A percentile compares a stretch with the other conserved stretches of the same genome.
Evolutionary conservation across 2,797 vertebrate species (phyloP).

Genomic region (Orestias chungarensis): DNA sequence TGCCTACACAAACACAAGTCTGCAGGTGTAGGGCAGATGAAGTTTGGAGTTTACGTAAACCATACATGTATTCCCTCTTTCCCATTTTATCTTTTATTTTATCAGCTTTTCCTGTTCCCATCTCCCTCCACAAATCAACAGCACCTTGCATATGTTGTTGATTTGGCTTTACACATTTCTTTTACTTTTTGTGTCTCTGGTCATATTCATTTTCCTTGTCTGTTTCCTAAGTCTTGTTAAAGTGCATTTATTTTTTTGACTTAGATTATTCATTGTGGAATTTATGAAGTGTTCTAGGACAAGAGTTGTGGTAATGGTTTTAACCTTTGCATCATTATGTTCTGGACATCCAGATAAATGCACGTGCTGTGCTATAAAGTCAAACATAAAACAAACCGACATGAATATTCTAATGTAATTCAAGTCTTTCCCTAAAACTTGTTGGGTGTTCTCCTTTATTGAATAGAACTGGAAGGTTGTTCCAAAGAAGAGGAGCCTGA

Average conservation of each 20-base stretch:
- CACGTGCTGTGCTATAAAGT: neutral
- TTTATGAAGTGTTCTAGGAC: neutral
- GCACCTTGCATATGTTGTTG: conserved; percentile 23
- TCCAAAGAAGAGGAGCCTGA: no score
- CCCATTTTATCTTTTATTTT: conserved; percentile 39
- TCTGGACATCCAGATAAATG: neutral
- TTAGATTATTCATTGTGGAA: neutral
- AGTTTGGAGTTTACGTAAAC: conserved; percentile 72
- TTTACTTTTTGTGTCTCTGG: neutral
- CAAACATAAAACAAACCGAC: no score
- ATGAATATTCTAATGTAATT: no score
- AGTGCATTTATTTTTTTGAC: neutral
- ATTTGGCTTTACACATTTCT: conserved; percentile 18
- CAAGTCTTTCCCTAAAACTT: no score
- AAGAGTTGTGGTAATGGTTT: neutral
- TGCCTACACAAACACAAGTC: conserved; percentile 4
- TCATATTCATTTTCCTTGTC: conserved; percentile 1
- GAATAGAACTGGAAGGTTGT: no score
- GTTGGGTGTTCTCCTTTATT: no score
- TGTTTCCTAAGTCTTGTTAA: neutral
- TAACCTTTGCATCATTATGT: neutral
- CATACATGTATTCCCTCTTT: conserved; percentile 61
- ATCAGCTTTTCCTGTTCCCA: conserved; percentile 12
- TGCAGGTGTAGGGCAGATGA: conserved; percentile 65
- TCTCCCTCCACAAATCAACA: conserved; percentile 17